Evolutionary conservation across 2,113 vertebrate species (phyloP).

Genomic region (Oncorhynchus clarkii): DNA sequence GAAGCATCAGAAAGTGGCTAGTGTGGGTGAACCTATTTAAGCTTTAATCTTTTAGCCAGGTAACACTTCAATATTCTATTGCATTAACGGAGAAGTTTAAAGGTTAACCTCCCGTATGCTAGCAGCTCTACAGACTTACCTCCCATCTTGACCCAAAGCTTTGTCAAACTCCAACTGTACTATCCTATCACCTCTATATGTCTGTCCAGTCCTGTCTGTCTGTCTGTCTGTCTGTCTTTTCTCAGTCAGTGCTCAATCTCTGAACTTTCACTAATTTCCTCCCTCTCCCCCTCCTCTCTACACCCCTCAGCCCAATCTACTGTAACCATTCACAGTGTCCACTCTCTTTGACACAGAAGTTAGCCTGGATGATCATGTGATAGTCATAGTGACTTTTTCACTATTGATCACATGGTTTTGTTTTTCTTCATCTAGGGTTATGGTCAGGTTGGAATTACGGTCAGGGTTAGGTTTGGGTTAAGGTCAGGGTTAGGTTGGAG

Average conservation of each 20-base stretch:
- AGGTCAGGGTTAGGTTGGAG: no score
- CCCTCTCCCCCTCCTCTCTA: background rate
- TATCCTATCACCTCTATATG: background rate
- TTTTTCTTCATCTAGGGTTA: no score
- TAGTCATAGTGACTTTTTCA: no score
- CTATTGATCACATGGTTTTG: no score
- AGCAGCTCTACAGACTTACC: slow-evolving; percentile 5
- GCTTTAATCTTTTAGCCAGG: background rate
- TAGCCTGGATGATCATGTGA: no score
- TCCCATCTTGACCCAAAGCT: slow-evolving; percentile 13
- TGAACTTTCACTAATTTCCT: background rate
- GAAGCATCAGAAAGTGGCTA: background rate
- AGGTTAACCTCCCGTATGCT: background rate
- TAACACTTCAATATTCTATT: background rate
- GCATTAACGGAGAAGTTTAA: background rate
- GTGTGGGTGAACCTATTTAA: background rate
- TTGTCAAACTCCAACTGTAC: background rate
- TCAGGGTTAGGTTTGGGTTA: no score
- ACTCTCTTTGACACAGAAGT: no score
- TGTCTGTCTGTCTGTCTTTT: background rate
- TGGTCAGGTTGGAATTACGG: no score
- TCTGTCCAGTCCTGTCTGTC: background rate
- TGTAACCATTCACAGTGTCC: no score
- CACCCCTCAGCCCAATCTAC: background rate
- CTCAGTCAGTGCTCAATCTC: background rate